Percentiles rank a stretch among this genome's conserved stretches.
These are phyloP conservation scores for Falco cherrug DNA, from an alignment of 2,797 vertebrate species.

Conservation along the genomic window DNA sequence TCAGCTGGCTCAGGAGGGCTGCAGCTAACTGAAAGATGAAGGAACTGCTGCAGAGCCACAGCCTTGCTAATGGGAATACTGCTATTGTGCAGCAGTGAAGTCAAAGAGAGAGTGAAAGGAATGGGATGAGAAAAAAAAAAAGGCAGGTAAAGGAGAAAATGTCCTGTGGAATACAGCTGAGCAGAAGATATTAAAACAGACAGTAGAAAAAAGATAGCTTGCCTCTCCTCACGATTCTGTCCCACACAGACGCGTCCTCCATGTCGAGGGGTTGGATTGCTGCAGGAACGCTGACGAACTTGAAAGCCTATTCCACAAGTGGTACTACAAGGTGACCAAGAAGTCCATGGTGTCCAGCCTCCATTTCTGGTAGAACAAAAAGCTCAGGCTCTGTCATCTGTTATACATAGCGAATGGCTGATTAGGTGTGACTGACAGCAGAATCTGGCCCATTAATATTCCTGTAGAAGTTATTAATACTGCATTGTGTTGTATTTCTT, in stretches of 20 bases:
- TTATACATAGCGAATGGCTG: conserved; percentile 62
- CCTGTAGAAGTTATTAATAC: conserved; percentile 22
- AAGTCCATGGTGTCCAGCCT: conserved; percentile 96
- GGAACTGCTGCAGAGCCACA: not conserved
- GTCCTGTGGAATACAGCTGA: not conserved
- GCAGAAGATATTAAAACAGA: not conserved
- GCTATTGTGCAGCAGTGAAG: not conserved
- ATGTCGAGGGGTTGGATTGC: conserved; percentile 93
- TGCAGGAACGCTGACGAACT: conserved; percentile 95
- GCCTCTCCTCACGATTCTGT: conserved; percentile 97
- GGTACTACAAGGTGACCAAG: conserved; percentile 96
- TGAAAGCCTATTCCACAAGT: conserved; percentile 97
- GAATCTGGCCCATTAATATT: conserved; percentile 33
- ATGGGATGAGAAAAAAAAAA: not conserved
- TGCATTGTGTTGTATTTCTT: not conserved
- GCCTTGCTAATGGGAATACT: not conserved
- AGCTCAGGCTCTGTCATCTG: conserved; percentile 54
- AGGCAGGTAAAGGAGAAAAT: not conserved
- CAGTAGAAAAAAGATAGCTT: not conserved
- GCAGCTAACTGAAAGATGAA: not conserved
- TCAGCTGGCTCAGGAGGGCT: not conserved
- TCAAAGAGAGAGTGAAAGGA: not conserved
- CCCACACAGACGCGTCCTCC: conserved; percentile 96
- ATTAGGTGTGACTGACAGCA: conserved; percentile 54
- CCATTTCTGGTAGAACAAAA: conserved; percentile 87